A percentile compares a stretch with the other conserved stretches of the same genome.
Conservation (phyloP, 2,888 invertebrate species). For the Clostera curtula region DNA sequence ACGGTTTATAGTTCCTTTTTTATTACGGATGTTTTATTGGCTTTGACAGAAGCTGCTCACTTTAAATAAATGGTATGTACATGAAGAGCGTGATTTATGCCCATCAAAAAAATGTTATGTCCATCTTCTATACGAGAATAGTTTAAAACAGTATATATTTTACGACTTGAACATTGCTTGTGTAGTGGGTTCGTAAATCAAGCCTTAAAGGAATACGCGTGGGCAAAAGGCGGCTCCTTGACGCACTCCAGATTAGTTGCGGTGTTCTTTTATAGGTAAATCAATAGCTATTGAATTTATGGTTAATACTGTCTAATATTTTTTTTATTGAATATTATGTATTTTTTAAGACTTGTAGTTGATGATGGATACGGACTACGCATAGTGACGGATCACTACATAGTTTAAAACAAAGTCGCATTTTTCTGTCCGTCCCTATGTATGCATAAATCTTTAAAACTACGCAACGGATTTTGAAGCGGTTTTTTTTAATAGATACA, state of each 20-base stretch:
- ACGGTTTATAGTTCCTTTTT: background rate
- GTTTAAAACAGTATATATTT: slow-evolving; percentile 6
- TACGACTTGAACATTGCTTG: slow-evolving; percentile 8
- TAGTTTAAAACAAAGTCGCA: too few relatives aligned
- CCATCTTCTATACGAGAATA: slow-evolving; percentile 2
- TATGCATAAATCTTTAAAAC: too few relatives aligned
- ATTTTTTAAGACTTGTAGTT: too few relatives aligned
- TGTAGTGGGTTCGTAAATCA: slow-evolving; percentile 25
- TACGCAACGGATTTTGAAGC: too few relatives aligned
- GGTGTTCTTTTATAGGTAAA: slow-evolving; percentile 27
- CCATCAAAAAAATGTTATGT: background rate
- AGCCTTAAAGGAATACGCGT: slow-evolving; percentile 31
- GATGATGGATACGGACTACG: too few relatives aligned
- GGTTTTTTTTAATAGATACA: too few relatives aligned
- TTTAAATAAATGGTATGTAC: background rate
- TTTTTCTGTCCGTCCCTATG: too few relatives aligned
- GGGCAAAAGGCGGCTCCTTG: slow-evolving; percentile 38
- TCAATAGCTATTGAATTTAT: background rate
- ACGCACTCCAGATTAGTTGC: slow-evolving; percentile 41
- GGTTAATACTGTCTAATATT: background rate
- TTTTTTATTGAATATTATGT: background rate
- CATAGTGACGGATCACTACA: too few relatives aligned
- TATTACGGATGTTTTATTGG: slow-evolving; percentile 1
- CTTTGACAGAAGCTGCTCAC: background rate
- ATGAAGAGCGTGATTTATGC: background rate